Base-by-base conservation (phyloP, 2,113 vertebrate genomes). In the Melanerpes formicivorus region DNA sequence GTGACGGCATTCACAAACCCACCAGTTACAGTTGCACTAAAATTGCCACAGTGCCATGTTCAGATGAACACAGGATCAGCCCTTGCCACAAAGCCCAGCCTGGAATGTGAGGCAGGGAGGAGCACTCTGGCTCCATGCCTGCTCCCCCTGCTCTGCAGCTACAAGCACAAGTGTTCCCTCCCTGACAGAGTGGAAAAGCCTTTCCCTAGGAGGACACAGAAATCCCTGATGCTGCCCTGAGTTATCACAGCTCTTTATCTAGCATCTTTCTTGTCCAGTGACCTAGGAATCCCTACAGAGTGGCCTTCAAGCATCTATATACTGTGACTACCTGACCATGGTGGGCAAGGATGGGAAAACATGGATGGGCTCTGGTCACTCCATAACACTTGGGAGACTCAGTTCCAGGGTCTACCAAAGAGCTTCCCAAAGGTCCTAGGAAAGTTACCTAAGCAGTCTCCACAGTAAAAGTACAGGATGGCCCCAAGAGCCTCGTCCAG, bases 351-450 rank as follows among this genome's bases (percentile, higher is more conserved):
- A 44, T 2, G 2, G 26, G 9, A 4, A 65, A 82, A 46, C 5
- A 13, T 1, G n/a, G 67, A 25, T 13, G 10, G 25, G 25, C 48
- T 50, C 27, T 0, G 0, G 59, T 32, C 4, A 1, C 26, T 84
- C 50, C 78, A 7, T 5, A 16, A 25, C 67, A 44, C 69, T 26
- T 40, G 54, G 25, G 56, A 90, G 10, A 34, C 42, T 76, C 30
- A 16, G 14, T 71, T 82, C 72, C 60, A 48, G 72, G 58, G 10
- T 71, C 42, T 60, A 32, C 52, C 70, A 27, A 56, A 82, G 55
- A 77, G 48, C n/a, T 85, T 63, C 44, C 78, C 27, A 4, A 59
- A 79, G 40, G 42, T 55, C 77, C 1, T 1, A 44, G 19, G 63
- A 40, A 79, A 88, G 76, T 56, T 62, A 84, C 22, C 40, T 65